These are phyloP conservation scores for Pseudorhombus dupliciocellatus DNA, from an alignment of 2,113 vertebrate genomes.

Conservation along the genomic window DNA sequence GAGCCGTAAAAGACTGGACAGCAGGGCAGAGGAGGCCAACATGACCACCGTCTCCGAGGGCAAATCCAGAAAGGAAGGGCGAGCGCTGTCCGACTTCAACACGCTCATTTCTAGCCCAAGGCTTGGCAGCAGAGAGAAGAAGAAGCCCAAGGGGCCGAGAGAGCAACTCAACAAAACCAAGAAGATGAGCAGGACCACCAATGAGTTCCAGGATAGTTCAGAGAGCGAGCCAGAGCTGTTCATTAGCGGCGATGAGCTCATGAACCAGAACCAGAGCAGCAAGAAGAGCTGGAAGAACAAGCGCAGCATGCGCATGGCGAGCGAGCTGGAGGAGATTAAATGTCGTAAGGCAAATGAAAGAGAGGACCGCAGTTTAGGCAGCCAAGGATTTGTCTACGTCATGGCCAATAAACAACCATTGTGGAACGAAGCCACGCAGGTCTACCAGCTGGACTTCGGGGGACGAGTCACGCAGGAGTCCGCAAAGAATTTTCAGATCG, in stretches of 20 bases:
- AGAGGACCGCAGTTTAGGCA: constrained; percentile 94
- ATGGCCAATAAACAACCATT: constrained; percentile 99
- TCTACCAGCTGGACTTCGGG: constrained; percentile 98
- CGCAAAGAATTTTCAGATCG: constrained; percentile 99
- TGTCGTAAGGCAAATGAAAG: constrained; percentile 94
- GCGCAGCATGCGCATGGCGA: constrained; percentile 89
- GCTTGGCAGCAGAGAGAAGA: constrained; percentile 93
- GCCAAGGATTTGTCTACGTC: constrained; percentile 96
- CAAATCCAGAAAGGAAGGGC: constrained; percentile 93
- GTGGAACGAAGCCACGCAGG: constrained; percentile 98
- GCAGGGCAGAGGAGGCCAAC: constrained; percentile 90
- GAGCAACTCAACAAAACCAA: constrained; percentile 93
- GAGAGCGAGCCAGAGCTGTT: constrained; percentile 98
- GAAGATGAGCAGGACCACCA: constrained; percentile 92
- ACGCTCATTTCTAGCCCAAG: constrained; percentile 94
- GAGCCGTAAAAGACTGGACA: constrained; percentile 92
- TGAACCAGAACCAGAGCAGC: constrained; percentile 97
- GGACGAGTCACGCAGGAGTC: constrained; percentile 98
- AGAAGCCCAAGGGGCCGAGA: constrained; percentile 94
- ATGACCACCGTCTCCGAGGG: constrained; percentile 91
- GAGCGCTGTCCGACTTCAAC: constrained; percentile 93
- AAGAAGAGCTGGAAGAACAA: constrained; percentile 99
- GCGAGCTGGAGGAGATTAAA: constrained; percentile 94
- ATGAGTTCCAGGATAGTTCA: constrained; percentile 97
- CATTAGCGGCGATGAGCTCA: constrained; percentile 95